phyloP scores from a whole-genome alignment of 2,113 vertebrate genomes.

The Oriolus oriolus region DNA sequence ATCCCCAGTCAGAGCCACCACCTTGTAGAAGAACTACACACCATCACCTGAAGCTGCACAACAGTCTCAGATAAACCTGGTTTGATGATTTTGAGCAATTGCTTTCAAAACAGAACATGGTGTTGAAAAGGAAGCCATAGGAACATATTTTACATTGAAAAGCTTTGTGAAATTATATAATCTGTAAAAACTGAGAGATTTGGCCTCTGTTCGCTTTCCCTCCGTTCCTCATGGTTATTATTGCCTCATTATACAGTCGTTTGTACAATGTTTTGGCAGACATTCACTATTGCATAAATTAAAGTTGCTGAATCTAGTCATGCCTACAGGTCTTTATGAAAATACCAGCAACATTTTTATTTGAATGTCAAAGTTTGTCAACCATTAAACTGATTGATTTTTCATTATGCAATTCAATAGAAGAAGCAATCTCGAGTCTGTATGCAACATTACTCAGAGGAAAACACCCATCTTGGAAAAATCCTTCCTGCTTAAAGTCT shows the following conservation, averaged over 20 bases:
- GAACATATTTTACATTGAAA: background rate
- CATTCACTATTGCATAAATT: conserved; percentile 72
- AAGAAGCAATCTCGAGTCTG: conserved; percentile 66
- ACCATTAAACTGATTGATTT: conserved; percentile 78
- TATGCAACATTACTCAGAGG: conserved; percentile 62
- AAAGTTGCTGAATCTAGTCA: conserved; percentile 66
- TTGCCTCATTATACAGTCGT: conserved; percentile 69
- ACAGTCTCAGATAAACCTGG: background rate
- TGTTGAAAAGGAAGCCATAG: conserved; percentile 12
- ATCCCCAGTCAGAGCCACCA: background rate
- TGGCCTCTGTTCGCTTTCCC: conserved; percentile 16
- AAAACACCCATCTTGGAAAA: conserved; percentile 40
- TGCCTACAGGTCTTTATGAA: conserved; percentile 74
- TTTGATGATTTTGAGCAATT: background rate
- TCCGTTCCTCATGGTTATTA: conserved; percentile 53
- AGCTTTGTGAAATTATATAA: conserved; percentile 33
- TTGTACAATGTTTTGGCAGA: conserved; percentile 71
- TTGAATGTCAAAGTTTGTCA: conserved; percentile 77
- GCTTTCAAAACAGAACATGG: conserved; percentile 5
- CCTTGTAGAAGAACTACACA: background rate
- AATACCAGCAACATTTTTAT: conserved; percentile 74
- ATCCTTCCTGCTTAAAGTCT: conserved; percentile 44
- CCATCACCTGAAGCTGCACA: background rate
- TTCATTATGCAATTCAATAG: conserved; percentile 72
- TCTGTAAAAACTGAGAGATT: conserved; percentile 30